Evolutionary conservation across 2,888 invertebrate species (phyloP), one percentile per base, ranked within the genome.

Genomic region (Elegia similella): DNA sequence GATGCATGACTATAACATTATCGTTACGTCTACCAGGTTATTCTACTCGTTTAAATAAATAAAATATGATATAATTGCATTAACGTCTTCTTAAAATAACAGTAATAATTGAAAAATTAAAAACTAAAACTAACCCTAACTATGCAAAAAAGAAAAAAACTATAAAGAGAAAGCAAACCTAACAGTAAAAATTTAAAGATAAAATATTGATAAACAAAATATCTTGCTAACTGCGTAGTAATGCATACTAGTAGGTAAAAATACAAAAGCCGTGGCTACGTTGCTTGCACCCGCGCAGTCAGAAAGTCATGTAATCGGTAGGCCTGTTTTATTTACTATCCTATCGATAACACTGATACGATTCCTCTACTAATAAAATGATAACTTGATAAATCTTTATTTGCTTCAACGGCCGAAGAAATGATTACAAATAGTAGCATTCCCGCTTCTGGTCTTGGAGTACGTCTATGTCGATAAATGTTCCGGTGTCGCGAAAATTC

Each of bases 381-480:
- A n/a, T 69, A 70, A 74, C 6, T 74, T 68, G 82, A 82, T 86
- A 86, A 77, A 73, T 73, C 63, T 63, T 69, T 70, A 74, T 72
- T 79, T 75, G 74, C 76, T 68, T 76, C 66, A 68, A 71, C 68
- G 64, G 59, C 57, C 62, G 59, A 54, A 69, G 65, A 67, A 60
- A 66, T 63, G 61, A 34, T 57, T 60, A 56, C 57, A 63, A 69
- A 66, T 76, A 86, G 81, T 84, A 64, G 61, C 60, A 66, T 64
- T 59, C 64, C 64, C 65, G 62, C 67, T 58, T 60, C 63, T 68
- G 67, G 48, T 55, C 58, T 59, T 59, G 56, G 57, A 62, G 66
- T 74, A 80, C 82, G 81, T 75, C 59, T 70, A 70, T 77, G 72
- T 72, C 69, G 64, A 63, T 58, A 62, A 60, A 71, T 72, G 67